These are phyloP conservation scores for Icerya purchasi DNA, from an alignment of 2,888 invertebrate species.

Conservation along the genomic window DNA sequence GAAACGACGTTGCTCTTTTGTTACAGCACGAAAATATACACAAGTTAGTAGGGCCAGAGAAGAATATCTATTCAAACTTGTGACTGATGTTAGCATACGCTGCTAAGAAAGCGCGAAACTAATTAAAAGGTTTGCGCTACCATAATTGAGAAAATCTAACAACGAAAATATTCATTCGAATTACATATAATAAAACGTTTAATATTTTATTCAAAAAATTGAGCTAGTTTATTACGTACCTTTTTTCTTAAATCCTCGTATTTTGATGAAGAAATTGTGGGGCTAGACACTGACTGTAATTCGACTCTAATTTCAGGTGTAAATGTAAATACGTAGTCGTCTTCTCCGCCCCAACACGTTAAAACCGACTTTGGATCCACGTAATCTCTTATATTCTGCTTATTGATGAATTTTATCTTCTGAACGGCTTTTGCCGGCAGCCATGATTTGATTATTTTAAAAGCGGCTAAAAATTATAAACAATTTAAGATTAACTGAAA, in stretches of 20 bases:
- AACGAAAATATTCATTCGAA: too few relatives aligned
- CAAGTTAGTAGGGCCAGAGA: too few relatives aligned
- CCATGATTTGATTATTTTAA: constrained; percentile 70
- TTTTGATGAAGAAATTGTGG: constrained; percentile 7
- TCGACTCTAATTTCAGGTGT: constrained; percentile 32
- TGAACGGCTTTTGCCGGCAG: constrained; percentile 72
- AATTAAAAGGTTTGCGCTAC: too few relatives aligned
- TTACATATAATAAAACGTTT: too few relatives aligned
- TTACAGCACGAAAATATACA: too few relatives aligned
- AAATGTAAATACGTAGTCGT: constrained; percentile 49
- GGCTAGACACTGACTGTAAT: not conserved
- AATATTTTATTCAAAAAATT: too few relatives aligned
- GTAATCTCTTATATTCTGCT: constrained; percentile 47
- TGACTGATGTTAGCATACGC: too few relatives aligned
- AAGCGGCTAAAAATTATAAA: constrained; percentile 42
- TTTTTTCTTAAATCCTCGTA: constrained; percentile 15
- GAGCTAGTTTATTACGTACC: too few relatives aligned
- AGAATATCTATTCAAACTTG: too few relatives aligned
- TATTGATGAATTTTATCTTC: constrained; percentile 63
- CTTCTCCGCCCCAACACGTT: constrained; percentile 56
- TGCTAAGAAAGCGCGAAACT: too few relatives aligned
- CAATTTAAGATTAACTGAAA: constrained; percentile 4
- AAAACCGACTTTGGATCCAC: constrained; percentile 55
- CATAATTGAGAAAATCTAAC: too few relatives aligned
- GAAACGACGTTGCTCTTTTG: too few relatives aligned